Evolutionary conservation across 2,797 vertebrate genomes (phyloP), one percentile per base, ranked within the genome.

Genomic region (Kryptopterus vitreolus): DNA sequence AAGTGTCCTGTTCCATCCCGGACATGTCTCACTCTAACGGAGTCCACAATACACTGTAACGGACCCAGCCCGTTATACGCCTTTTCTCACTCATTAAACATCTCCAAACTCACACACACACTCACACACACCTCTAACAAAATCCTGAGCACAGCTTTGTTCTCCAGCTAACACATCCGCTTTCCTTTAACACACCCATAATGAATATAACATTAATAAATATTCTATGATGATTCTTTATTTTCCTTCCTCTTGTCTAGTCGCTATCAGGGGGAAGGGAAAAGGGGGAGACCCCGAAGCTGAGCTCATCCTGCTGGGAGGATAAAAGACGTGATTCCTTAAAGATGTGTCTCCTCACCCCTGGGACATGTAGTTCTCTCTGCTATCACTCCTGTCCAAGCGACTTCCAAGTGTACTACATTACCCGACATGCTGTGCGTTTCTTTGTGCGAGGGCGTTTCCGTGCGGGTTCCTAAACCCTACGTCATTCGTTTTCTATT

Each of bases 311-410:
- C 88, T 77, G 85, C 87, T 87, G 87, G 88, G 29, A 90, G 88
- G 88, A n/a, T 90, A 90, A 86, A 77, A 81, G 62, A 85, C 85
- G 74, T 62, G 81, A 82, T 57, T 75, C 85, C 43, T 92, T 90
- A 86, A 88, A 91, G 91, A 78, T 1, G 35, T 4, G 18, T 35
- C 10, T 5, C 31, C 1, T 2, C 18, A 46, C 12, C 20, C 35
- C 20, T 76, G 91, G 93, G 93, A 92, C 90, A 87, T 92, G 93
- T 89, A 94, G 93, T 95, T n/a, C 33, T 69, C 3, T 90, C 6
- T 0, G 48, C 2, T 1, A 7, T 13, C 80, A 77, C 59, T 24
- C 73, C 69, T 5, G 77, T 46, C 3, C 11, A 7, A 1, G 1
- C 4, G 18, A 1, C 4, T 4, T 1, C 1, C 1, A 1, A 1